Evolutionary conservation across 2,113 vertebrate genomes (phyloP).

Genomic region (Micromys minutus): DNA sequence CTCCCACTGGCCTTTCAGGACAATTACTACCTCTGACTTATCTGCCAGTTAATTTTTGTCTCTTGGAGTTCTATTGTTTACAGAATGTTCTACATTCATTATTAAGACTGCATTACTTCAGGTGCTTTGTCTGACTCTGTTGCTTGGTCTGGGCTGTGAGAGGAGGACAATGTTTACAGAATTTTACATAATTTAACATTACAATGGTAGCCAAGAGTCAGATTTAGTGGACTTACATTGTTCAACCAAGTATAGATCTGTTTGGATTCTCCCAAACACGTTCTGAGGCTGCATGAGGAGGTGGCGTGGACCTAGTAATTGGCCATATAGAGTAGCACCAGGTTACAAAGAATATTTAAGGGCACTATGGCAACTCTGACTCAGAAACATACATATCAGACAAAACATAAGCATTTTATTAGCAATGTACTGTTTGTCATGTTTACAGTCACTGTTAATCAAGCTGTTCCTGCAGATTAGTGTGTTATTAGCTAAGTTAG

Average conservation of each 20-base stretch:
- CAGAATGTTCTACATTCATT: background rate
- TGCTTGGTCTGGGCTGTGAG: background rate
- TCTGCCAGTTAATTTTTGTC: background rate
- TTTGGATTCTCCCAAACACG: background rate
- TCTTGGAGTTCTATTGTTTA: constrained; percentile 24
- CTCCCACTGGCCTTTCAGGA: background rate
- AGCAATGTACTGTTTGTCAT: background rate
- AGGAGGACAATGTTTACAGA: background rate
- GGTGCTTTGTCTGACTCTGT: background rate
- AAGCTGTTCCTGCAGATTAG: background rate
- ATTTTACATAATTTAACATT: background rate
- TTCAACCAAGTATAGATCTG: background rate
- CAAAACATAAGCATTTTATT: constrained; percentile 33
- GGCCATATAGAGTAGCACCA: background rate
- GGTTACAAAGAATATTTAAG: background rate
- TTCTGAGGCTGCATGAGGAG: background rate
- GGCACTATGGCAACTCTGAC: background rate
- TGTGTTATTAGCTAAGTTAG: background rate
- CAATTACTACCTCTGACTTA: background rate
- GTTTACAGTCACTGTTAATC: constrained; percentile 39
- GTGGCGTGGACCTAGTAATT: background rate
- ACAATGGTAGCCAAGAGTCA: background rate
- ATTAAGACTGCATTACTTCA: constrained; percentile 1
- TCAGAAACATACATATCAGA: background rate
- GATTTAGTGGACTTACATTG: background rate